phyloP scores from a whole-genome alignment of 2,888 invertebrate species.

The Diarsia brunnea region DNA sequence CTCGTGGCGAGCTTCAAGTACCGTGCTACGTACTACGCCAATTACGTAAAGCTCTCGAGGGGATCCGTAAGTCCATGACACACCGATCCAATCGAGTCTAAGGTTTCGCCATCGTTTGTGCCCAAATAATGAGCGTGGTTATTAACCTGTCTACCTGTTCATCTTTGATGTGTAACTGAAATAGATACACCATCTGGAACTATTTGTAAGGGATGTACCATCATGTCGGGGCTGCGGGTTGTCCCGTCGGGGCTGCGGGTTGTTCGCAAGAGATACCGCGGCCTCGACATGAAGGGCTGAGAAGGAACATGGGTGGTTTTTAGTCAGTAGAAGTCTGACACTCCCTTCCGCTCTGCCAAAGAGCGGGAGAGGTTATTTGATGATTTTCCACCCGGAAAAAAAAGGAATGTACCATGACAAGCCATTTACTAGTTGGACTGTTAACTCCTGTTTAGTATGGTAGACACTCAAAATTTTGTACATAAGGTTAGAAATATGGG shows the following conservation, averaged over 20 bases:
- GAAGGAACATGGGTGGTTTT: no score
- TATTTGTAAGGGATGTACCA: constrained; percentile 5
- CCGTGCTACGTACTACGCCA: constrained; percentile 19
- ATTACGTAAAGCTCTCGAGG: constrained; percentile 54
- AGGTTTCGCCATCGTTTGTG: constrained; percentile 34
- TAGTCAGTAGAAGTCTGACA: no score
- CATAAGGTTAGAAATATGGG: neutral
- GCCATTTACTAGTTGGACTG: neutral
- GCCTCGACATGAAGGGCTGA: no score
- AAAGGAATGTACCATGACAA: neutral
- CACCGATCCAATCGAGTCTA: constrained; percentile 45
- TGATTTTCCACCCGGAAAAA: no score
- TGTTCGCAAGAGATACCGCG: no score
- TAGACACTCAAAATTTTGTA: neutral
- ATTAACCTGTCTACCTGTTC: constrained; percentile 41
- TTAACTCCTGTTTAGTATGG: neutral
- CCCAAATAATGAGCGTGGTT: constrained; percentile 40
- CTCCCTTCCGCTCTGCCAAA: no score
- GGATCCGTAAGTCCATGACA: constrained; percentile 51
- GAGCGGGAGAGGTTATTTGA: no score
- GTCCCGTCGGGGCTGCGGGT: no score
- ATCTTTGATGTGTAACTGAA: constrained; percentile 15
- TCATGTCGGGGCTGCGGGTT: no score
- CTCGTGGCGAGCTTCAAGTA: constrained; percentile 42
- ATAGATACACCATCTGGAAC: neutral